These are phyloP conservation scores for Drosophila subquinaria DNA, from an alignment of 2,888 invertebrate genomes.

Conservation along the genomic window DNA sequence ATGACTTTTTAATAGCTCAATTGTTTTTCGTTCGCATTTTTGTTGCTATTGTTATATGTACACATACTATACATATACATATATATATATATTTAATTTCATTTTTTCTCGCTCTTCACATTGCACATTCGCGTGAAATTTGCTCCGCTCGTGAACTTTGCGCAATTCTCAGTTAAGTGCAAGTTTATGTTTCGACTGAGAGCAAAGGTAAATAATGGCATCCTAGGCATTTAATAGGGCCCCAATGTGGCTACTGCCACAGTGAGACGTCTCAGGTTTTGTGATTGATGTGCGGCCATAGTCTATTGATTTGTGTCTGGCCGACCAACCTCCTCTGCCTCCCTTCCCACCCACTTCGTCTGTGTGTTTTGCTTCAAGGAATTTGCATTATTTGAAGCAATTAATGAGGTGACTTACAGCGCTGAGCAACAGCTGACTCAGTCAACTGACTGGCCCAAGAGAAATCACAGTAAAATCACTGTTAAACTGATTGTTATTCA, in stretches of 20 bases:
- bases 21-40: conserved; percentile 65
- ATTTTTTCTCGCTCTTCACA: conserved; percentile 51
- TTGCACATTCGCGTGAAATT: conserved; percentile 77
- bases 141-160: conserved; percentile 75
- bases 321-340: neutral
- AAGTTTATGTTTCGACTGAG: conserved; percentile 44
- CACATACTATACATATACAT: neutral
- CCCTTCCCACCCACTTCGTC: neutral
- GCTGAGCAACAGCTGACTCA: conserved; percentile 43
- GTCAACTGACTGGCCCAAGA: conserved; percentile 3
- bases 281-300: conserved; percentile 63
- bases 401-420: conserved; percentile 32
- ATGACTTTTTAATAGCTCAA: conserved; percentile 80
- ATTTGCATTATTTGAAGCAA: conserved; percentile 49
- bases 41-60: conserved; percentile 38
- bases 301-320: conserved; percentile 43
- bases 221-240: conserved; percentile 53
- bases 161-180: conserved; percentile 55
- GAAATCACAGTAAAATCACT: conserved; percentile 33
- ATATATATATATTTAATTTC: conserved; percentile 4
- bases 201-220: conserved; percentile 49
- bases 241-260: conserved; percentile 34
- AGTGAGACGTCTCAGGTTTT: conserved; percentile 26
- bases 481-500: conserved; percentile 2
- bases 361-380: conserved; percentile 26